Base-by-base conservation (phyloP, 2,888 invertebrate genomes). In the Rhagonycha lutea region DNA sequence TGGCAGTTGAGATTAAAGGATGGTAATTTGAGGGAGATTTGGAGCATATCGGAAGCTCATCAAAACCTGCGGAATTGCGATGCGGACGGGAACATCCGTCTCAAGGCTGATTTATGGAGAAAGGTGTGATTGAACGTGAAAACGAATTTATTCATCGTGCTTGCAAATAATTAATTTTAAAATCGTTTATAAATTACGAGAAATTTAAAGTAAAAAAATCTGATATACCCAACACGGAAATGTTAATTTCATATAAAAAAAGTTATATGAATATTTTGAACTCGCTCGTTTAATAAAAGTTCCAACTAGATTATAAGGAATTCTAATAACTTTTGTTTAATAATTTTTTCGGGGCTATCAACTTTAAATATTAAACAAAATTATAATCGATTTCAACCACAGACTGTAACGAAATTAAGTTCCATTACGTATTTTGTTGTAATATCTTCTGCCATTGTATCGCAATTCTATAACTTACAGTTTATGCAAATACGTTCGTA, bases 21-120 rank as follows among this genome's bases (percentile, higher is more conserved):
- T 84, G 83, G 85, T 85, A 86, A 86, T 86, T 86, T 85, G 83
- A 82, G 83, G 83, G 84, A 85, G 86, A 86, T 86, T 84, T 84
- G 83, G 82, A 84, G 85, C 85, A 86, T 85, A 86, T 86, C 85
- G 86, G 85, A 85, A 86, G 86, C 85, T 86, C 86, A 86, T 86
- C 86, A 86, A 85, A 85, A 85, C 83, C 75, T 84, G 81, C 84
- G 84, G 83, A 86, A 86, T 86, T 86, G 85, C 85, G 83, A 84
- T 84, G 83, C 82, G 83, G 83, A 82, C 81, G 81, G 83, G 83
- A 77, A 82, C 84, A 85, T 84, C 84, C 84, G 84, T 83, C 83
- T 84, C 80, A 70, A 81, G 79, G 77, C 80, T 85, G 85, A 85
- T 85, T 85, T 84, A 85, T 85, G 81, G 77, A 75, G 74, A 74